Evolutionary conservation across 2,113 vertebrate species (phyloP).

Genomic region (Pygoscelis adeliae): DNA sequence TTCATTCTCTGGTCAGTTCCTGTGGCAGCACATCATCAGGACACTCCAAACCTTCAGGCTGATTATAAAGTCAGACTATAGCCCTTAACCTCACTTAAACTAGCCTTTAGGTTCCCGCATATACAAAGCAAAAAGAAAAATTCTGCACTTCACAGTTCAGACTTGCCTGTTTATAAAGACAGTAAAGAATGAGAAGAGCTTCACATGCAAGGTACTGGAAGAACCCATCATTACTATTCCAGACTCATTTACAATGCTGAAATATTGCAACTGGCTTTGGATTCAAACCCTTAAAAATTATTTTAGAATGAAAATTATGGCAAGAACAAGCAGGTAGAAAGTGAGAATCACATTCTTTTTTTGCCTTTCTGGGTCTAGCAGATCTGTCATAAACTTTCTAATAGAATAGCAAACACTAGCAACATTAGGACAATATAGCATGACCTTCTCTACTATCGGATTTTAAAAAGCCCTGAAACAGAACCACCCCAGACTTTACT

Average conservation of each 20-base stretch:
- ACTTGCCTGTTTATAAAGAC: not conserved
- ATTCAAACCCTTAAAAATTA: not conserved
- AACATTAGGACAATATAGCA: constrained; percentile 30
- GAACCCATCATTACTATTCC: not conserved
- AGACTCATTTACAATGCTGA: not conserved
- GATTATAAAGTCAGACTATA: not conserved
- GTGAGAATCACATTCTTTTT: not conserved
- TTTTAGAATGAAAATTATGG: not conserved
- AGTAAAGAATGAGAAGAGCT: not conserved
- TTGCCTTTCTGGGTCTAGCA: not conserved
- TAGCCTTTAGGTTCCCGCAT: not conserved
- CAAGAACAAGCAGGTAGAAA: not conserved
- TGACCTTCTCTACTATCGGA: constrained; percentile 70
- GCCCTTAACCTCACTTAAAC: not conserved
- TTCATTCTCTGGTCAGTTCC: not conserved
- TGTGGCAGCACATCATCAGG: not conserved
- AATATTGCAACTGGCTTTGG: not conserved
- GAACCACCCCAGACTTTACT: constrained; percentile 42
- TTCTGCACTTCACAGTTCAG: not conserved
- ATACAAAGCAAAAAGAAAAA: not conserved
- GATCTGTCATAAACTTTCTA: not conserved
- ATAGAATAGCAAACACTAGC: constrained; percentile 22
- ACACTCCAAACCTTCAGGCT: fast-evolving
- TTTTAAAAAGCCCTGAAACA: constrained; percentile 67
- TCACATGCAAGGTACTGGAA: not conserved